A percentile compares a stretch with the other conserved stretches of the same genome.
Conservation (phyloP, 2,888 invertebrate genomes). For the Yponomeuta plumbellus region DNA sequence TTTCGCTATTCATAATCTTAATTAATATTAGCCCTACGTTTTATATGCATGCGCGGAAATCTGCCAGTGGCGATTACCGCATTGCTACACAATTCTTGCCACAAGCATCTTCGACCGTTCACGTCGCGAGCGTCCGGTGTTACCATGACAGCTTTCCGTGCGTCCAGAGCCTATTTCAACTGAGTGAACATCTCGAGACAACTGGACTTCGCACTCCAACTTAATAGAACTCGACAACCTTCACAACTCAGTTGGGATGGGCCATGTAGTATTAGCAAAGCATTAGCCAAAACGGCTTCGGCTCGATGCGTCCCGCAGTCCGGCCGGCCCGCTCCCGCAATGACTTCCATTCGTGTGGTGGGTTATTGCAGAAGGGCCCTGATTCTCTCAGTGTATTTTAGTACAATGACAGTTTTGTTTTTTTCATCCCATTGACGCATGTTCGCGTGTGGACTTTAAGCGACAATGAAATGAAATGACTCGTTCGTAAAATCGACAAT, state of each 20-base stretch:
- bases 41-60: slow-evolving; percentile 10
- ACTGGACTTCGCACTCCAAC: background rate
- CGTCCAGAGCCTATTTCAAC: slow-evolving; percentile 18
- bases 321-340: background rate
- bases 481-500: too few species aligned
- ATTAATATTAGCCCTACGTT: slow-evolving; percentile 7
- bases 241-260: slow-evolving; percentile 2
- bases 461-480: too few species aligned
- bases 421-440: too few species aligned
- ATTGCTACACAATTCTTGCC: background rate
- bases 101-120: background rate
- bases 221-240: background rate
- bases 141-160: slow-evolving; percentile 4
- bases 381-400: too few species aligned
- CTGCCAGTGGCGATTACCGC: slow-evolving; percentile 2
- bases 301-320: slow-evolving; percentile 30
- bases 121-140: background rate
- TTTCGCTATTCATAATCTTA: slow-evolving; percentile 11
- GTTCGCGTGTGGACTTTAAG: too few species aligned
- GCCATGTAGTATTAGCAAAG: slow-evolving; percentile 8
- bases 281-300: slow-evolving; percentile 30
- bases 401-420: too few species aligned
- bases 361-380: background rate
- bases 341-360: background rate
- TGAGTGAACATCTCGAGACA: background rate